Evolutionary conservation across 2,113 vertebrate species (phyloP), one percentile per base, ranked within the genome.

Genomic region (Protobothrops mucrosquamatus): DNA sequence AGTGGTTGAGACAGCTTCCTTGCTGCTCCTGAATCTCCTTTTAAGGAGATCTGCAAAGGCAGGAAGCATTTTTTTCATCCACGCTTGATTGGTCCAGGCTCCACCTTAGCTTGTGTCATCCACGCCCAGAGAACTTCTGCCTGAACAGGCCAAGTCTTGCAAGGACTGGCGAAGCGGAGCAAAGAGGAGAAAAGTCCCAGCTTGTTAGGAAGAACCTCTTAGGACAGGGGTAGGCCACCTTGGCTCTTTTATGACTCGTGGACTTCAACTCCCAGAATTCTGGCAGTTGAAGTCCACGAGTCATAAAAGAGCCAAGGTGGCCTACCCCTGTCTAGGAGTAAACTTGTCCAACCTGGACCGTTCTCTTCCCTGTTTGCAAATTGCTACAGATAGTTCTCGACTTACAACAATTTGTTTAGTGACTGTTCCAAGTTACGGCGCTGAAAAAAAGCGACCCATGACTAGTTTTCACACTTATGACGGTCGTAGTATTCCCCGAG

Each of bases 1-100:
- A 4, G 22, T n/a, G 92, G 48, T 54, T 43, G 26, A 59, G 54
- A 87, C 56, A 52, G 29, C 64, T 15, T 85, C 39, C 54, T 39
- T 89, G 26, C 52, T 0, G 34, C 61, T n/a, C 57, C 57, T 85
- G 91, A 55, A 91, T 94, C 95, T 95, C 95, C 93, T 92, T 93
- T 91, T 91, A 95, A 90, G 95, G 88, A 56, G 34, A 59, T 48
- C 5, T 39, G 7, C 20, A 59, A 55, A 59, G 64, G 43, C 48
- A 91, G 95, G 92, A 92, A 93, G 69, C 46, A 64, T 39, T 29
- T 34, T 46, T 6, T 20, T 0, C 14, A 46, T 39, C 81, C 20
- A 3, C 9, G 18, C 54, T 6, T 26, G 34, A 1, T 22, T 0
- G 2, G 43, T 85, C 8, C 10, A 51, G 43, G 89, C 92, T 90